Percentiles rank a stretch among this genome's conserved stretches.
Conservation (phyloP, 1,140 invertebrate genomes). For the Planococcus citri region DNA sequence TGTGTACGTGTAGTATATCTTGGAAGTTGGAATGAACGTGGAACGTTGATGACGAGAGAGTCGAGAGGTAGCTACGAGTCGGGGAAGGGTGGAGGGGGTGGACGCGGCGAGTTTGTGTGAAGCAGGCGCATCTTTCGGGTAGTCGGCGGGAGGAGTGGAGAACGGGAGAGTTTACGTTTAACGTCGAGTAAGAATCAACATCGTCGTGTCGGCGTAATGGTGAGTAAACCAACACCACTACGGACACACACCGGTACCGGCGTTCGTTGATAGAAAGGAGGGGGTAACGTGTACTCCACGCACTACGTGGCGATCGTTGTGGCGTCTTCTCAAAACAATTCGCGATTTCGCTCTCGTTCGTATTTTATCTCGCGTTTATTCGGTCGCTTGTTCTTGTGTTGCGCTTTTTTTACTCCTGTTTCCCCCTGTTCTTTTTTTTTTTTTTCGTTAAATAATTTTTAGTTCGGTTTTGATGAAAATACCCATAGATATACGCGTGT, state of each 20-base stretch:
- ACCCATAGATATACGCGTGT: no score
- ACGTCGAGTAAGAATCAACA: background rate
- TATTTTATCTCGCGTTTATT: background rate
- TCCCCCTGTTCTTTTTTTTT: background rate
- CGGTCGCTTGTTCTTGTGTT: conserved; percentile 5
- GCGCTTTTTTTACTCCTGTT: background rate
- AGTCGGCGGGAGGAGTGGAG: no score
- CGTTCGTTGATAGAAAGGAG: conserved; percentile 6
- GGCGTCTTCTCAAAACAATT: conserved; percentile 13
- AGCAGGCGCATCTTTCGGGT: background rate
- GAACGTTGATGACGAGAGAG: no score
- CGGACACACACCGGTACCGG: background rate
- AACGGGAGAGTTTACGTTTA: background rate
- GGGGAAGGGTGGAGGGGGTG: no score
- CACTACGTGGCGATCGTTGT: conserved; percentile 14
- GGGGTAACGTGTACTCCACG: background rate
- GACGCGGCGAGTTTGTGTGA: background rate
- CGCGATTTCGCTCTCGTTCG: background rate
- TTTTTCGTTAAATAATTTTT: background rate
- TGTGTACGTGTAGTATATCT: background rate
- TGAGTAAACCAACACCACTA: background rate
- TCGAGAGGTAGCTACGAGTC: no score
- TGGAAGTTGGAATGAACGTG: no score
- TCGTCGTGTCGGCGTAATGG: background rate
- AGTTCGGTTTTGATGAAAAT: no score